Evolutionary conservation across 2,113 vertebrate species (phyloP).

Genomic region (Microtus montanus): DNA sequence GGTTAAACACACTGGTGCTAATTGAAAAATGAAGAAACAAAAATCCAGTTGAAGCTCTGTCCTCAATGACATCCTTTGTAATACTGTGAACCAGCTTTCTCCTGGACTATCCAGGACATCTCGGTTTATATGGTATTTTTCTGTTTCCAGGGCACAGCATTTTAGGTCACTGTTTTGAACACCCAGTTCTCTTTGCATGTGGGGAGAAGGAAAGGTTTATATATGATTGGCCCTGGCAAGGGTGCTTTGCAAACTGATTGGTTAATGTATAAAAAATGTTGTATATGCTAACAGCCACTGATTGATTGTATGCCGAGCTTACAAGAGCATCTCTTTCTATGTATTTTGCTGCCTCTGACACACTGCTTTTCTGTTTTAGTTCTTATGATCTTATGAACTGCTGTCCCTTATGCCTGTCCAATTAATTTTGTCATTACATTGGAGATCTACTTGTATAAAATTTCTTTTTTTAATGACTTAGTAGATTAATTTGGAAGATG

Average conservation of each 20-base stretch:
- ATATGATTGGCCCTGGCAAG: neutral
- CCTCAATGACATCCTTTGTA: neutral
- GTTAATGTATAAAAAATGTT: neutral
- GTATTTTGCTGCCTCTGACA: neutral
- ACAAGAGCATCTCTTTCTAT: neutral
- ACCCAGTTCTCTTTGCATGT: neutral
- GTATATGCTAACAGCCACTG: neutral
- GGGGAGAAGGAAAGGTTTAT: neutral
- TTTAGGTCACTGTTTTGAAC: neutral
- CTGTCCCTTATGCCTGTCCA: conserved; percentile 43
- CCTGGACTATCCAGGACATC: neutral
- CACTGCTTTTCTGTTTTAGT: conserved; percentile 19
- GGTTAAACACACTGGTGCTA: neutral
- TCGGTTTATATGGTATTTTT: neutral
- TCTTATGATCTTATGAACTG: conserved; percentile 35
- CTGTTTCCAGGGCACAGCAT: neutral
- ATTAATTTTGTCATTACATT: conserved; percentile 72
- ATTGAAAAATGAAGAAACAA: neutral
- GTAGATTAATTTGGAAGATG: conserved; percentile 71
- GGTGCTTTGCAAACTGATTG: conserved; percentile 34
- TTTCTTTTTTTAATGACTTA: conserved; percentile 72
- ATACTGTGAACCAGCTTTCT: neutral
- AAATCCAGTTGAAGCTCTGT: neutral
- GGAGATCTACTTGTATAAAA: conserved; percentile 56
- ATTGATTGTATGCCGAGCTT: neutral